phyloP scores from a whole-genome alignment of 2,113 vertebrate genomes.

The Syngnathus scovelli region DNA sequence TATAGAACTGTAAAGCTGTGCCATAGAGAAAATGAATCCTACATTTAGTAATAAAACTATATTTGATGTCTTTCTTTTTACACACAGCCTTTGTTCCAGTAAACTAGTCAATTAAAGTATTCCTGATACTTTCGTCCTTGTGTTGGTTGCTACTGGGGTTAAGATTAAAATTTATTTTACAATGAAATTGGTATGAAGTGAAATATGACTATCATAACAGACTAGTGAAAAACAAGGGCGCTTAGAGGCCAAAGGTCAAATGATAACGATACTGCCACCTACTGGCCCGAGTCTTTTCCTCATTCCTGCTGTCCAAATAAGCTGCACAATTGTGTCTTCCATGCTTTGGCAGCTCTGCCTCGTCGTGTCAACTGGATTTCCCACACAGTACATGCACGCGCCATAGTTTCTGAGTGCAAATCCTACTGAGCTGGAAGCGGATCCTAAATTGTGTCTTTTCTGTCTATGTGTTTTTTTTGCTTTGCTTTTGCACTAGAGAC shows the following conservation, averaged over 20 bases:
- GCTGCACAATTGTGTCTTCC: background rate
- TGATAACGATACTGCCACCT: slow-evolving; percentile 42
- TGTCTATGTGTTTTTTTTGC: background rate
- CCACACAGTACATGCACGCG: slow-evolving; percentile 1
- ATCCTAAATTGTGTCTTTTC: slow-evolving; percentile 12
- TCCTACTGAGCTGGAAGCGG: slow-evolving; percentile 28
- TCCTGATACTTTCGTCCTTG: background rate
- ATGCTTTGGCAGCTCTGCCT: slow-evolving; percentile 6
- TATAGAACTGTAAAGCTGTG: background rate
- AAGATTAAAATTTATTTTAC: background rate
- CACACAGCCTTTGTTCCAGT: background rate
- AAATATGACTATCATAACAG: too few species aligned
- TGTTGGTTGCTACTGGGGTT: background rate
- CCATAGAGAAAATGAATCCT: background rate
- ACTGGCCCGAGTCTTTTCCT: slow-evolving; percentile 27
- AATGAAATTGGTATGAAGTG: background rate
- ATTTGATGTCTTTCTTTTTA: background rate
- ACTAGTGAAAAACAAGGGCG: slow-evolving; percentile 10
- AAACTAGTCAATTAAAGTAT: background rate
- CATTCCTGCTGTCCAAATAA: background rate
- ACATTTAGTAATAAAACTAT: too few species aligned
- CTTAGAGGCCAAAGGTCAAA: slow-evolving; percentile 38
- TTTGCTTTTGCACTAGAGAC: slow-evolving; percentile 39
- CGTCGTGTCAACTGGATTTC: slow-evolving; percentile 18
- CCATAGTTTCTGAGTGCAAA: slow-evolving; percentile 20